Evolutionary conservation across 2,797 vertebrate genomes (phyloP).

Genomic region (Mionectes olivaceus): DNA sequence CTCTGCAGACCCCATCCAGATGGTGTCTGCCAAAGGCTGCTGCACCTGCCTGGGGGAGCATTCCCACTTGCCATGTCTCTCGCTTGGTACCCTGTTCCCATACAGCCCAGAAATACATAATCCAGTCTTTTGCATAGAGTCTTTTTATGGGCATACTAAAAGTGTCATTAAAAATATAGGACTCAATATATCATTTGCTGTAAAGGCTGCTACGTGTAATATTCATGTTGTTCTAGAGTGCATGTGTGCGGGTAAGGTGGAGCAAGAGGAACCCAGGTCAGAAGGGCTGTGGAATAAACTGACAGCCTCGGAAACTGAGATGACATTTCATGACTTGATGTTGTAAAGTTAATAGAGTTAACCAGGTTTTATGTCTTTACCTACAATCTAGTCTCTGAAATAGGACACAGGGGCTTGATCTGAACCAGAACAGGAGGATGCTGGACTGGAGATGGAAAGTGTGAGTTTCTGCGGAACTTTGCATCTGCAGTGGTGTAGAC

Average conservation of each 20-base stretch:
- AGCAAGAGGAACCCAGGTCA: not conserved
- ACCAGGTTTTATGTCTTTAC: not conserved
- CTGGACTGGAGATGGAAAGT: not conserved
- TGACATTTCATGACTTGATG: not conserved
- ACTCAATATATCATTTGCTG: slow-evolving; percentile 38
- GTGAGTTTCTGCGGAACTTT: not conserved
- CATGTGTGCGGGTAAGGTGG: not conserved
- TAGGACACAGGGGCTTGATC: not conserved
- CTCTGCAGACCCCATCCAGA: not conserved
- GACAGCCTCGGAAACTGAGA: not conserved
- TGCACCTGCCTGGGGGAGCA: not conserved
- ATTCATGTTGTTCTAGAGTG: slow-evolving; percentile 14
- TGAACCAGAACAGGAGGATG: not conserved
- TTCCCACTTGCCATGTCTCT: not conserved
- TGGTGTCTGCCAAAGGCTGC: slow-evolving; percentile 2
- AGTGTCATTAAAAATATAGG: slow-evolving; percentile 50
- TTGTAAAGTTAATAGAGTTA: slow-evolving; percentile 25
- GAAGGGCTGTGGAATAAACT: not conserved
- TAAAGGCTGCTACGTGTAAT: slow-evolving; percentile 21
- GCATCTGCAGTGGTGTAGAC: not conserved
- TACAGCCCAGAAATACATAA: slow-evolving; percentile 4
- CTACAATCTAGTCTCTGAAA: not conserved
- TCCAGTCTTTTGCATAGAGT: not conserved
- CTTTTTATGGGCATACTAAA: slow-evolving; percentile 60
- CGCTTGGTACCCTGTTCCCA: not conserved